Base-by-base conservation (phyloP, 2,113 vertebrate genomes). In the Micromys minutus region DNA sequence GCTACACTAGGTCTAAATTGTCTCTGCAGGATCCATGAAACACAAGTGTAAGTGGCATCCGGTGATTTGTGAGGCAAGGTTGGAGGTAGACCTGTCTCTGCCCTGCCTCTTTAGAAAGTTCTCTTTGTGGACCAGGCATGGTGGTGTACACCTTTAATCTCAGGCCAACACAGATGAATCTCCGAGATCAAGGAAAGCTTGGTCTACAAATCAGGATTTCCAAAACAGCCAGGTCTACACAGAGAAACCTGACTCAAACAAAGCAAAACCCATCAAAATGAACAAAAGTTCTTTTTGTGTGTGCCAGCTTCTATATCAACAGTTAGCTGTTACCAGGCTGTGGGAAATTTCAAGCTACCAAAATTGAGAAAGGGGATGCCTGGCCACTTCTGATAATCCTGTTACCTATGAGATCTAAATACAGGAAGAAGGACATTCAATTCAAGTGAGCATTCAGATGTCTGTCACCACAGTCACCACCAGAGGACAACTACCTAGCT, bases 31-130 rank as follows among this genome's bases (percentile, higher is more conserved):
- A 57, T 17, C 6, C 7, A 11, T 29, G 63, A 74, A 63, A 52
- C 42, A 50, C 59, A 47, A n/a, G 61, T 31, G 39, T 55, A 77
- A 84, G 59, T 42, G 80, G 22, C 42, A 71, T 65, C 24, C 6
- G 21, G 11, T 72, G 71, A 65, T 26, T 92, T 92, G 86, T 63
- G 50, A 80, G 87, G 55, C 24, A 59, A 90, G 57, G 47, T 88
- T 50, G 75, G 39, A 52, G 61, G 45, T 63, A 93, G 5, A 63
- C 50, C 65, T 1, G 21, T 34, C 39, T 80, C 31, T 86, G 17
- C 26, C 21, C 69, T 87, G 29, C 12, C 19, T 61, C 80, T 69
- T 94, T 77, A 76, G 55, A 92, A 95, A 93, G 36, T 19, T 83
- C 3, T 50, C 34, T 65, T 83, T 16, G 24, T 61, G 55, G 39